A percentile compares a stretch with the other conserved stretches of the same genome.
Conservation (phyloP, 2,888 invertebrate species). For the Anticlea derivata region DNA sequence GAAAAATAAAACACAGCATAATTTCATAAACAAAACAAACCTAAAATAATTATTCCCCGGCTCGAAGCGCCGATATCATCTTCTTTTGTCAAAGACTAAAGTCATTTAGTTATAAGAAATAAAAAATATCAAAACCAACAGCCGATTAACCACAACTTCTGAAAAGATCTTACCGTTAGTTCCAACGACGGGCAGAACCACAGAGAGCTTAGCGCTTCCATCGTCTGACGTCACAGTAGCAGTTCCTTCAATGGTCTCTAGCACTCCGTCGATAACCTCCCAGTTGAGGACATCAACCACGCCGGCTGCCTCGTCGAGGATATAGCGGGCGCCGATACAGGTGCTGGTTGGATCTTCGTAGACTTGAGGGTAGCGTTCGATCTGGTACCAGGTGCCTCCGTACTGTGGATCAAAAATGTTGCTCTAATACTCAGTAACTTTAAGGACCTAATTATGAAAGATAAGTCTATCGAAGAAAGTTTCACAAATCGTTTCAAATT, state of each 20-base stretch:
- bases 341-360: constrained; percentile 43
- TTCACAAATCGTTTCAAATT: too few species aligned
- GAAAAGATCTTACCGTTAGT: constrained; percentile 47
- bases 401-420: constrained; percentile 50
- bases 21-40: too few species aligned
- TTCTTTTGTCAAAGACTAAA: too few species aligned
- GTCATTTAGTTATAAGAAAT: too few species aligned
- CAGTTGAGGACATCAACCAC: constrained; percentile 61
- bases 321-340: constrained; percentile 62
- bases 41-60: too few species aligned
- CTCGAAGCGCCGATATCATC: too few species aligned
- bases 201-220: constrained; percentile 53
- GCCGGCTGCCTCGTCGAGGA: constrained; percentile 43
- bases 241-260: constrained; percentile 54
- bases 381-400: constrained; percentile 70
- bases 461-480: too few species aligned
- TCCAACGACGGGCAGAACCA: constrained; percentile 50
- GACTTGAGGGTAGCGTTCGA: constrained; percentile 60
- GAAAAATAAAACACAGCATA: constrained; percentile 10
- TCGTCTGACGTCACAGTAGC: constrained; percentile 52
- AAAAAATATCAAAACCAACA: too few species aligned
- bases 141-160: too few species aligned
- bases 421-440: too few species aligned
- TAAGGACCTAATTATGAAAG: too few species aligned
- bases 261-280: constrained; percentile 57